phyloP scores from a whole-genome alignment of 2,797 vertebrate species.

The Cuniculus paca region DNA sequence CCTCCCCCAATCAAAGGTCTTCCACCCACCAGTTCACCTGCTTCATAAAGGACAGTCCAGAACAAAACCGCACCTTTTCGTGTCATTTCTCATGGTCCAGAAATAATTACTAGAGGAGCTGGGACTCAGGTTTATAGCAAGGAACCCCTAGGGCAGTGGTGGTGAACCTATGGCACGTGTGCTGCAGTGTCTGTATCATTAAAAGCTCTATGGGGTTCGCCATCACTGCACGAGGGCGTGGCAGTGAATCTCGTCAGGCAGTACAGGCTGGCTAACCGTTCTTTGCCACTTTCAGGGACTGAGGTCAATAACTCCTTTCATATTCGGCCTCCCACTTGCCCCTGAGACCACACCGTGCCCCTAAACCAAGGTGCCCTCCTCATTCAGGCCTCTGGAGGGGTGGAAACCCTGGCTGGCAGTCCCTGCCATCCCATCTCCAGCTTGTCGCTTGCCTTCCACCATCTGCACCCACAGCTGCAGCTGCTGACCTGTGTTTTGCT shows the following conservation, averaged over 20 bases:
- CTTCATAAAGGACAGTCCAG: neutral
- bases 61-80: neutral
- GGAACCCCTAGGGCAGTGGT: neutral
- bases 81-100: neutral
- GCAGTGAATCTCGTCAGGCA: neutral
- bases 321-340: neutral
- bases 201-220: neutral
- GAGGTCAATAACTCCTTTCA: constrained; percentile 45
- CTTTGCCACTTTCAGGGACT: constrained; percentile 31
- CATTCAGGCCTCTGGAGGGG: neutral
- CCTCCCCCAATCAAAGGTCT: neutral
- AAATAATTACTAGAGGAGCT: constrained; percentile 1
- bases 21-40: neutral
- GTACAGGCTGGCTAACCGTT: neutral
- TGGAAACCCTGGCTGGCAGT: neutral
- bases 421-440: constrained; percentile 1
- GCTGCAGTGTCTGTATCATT: neutral
- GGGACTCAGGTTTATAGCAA: neutral
- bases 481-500: constrained; percentile 73
- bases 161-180: neutral
- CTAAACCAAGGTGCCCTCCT: neutral
- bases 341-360: neutral
- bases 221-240: neutral
- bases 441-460: constrained; percentile 27
- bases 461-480: constrained; percentile 73